Conservation (phyloP, 1,140 invertebrate species). For the Neuroterus valhalla region DNA sequence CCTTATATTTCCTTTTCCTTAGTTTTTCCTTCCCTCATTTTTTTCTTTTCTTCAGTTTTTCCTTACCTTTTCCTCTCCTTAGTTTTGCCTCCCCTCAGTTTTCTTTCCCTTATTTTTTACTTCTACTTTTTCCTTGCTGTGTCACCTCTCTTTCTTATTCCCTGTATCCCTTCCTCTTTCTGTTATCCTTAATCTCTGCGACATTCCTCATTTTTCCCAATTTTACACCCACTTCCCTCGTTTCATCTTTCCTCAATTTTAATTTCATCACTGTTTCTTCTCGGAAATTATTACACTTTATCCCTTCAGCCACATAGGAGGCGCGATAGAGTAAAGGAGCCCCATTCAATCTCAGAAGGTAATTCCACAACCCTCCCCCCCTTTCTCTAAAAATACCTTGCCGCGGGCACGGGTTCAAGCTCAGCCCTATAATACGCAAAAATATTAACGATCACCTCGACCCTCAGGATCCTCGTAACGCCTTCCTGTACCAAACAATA, state of each 20-base stretch:
- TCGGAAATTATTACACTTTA: background rate
- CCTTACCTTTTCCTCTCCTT: background rate
- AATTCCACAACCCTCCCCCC: slow-evolving; percentile 26
- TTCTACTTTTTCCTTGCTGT: no score
- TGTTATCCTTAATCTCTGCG: no score
- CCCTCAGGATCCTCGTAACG: slow-evolving; percentile 25
- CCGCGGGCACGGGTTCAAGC: slow-evolving; percentile 32
- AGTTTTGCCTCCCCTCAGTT: background rate
- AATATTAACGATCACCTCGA: slow-evolving; percentile 39
- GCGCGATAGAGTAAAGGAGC: slow-evolving; percentile 33
- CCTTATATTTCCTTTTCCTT: background rate
- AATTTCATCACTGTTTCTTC: background rate
- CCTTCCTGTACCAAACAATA: slow-evolving; percentile 21
- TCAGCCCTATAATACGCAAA: slow-evolving; percentile 36
- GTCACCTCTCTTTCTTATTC: no score
- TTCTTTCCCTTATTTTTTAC: no score
- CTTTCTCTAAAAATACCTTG: background rate
- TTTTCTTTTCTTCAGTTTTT: background rate
- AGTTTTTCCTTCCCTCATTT: background rate
- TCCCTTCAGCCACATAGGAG: slow-evolving; percentile 8
- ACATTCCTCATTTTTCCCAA: no score
- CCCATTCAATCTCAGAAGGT: slow-evolving; percentile 36
- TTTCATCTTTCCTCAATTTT: background rate
- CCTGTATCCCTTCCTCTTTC: no score
- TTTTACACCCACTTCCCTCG: no score